These are phyloP conservation scores for Vulpes vulpes DNA, from an alignment of 2,113 vertebrate species.

Conservation along the genomic window DNA sequence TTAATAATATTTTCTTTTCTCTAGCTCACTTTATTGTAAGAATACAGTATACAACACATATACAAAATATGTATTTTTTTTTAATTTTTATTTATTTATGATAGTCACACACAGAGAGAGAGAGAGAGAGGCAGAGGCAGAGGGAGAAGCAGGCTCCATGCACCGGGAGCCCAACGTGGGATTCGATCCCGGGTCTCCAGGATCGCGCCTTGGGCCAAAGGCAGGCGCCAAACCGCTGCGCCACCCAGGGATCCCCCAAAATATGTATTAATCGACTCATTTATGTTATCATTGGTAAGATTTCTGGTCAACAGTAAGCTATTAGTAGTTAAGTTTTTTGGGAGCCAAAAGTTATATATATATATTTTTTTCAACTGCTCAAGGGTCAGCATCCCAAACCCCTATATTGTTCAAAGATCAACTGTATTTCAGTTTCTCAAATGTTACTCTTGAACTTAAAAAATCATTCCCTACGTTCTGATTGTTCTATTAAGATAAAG, in stretches of 20 bases:
- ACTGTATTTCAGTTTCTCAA: constrained; percentile 21
- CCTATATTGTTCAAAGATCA: background rate
- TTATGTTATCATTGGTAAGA: background rate
- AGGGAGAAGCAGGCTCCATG: too few species aligned
- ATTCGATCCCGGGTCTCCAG: too few species aligned
- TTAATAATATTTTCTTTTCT: background rate
- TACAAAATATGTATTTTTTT: background rate
- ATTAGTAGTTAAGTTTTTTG: background rate
- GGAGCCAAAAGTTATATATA: background rate
- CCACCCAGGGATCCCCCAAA: background rate
- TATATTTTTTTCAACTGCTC: background rate
- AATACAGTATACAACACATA: background rate
- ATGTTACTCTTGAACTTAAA: constrained; percentile 5
- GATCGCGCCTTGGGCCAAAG: too few species aligned
- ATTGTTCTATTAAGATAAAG: constrained; percentile 32
- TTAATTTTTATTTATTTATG: too few species aligned
- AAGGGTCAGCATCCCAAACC: background rate
- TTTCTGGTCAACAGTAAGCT: background rate
- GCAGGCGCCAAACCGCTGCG: too few species aligned
- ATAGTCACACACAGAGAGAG: too few species aligned
- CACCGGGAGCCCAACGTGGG: too few species aligned
- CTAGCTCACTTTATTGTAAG: background rate
- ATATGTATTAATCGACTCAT: background rate
- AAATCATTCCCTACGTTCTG: background rate
- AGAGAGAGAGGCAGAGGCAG: too few species aligned